Evolutionary conservation across 1,140 invertebrate species (phyloP).

Genomic region (Whitmania pigra): DNA sequence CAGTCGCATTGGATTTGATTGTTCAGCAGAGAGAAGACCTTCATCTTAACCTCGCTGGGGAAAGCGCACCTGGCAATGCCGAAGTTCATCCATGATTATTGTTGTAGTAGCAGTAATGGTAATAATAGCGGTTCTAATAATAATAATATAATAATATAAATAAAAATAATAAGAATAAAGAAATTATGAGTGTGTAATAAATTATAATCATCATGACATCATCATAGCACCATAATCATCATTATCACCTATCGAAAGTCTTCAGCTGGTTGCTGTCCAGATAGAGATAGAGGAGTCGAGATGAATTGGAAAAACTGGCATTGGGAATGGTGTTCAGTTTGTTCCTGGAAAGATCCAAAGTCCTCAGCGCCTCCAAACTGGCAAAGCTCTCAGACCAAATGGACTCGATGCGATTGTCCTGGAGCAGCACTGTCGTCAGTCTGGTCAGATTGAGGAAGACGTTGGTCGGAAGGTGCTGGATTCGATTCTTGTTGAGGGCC

Average conservation of each 20-base stretch:
- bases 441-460: neutral
- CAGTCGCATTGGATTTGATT: slow-evolving; percentile 24
- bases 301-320: neutral
- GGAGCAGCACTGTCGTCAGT: neutral
- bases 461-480: neutral
- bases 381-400: slow-evolving; percentile 8
- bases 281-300: slow-evolving; percentile 18
- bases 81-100: neutral
- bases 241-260: slow-evolving; percentile 13
- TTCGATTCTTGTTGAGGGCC: slow-evolving; percentile 2
- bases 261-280: slow-evolving; percentile 21
- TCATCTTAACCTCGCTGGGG: slow-evolving; percentile 5
- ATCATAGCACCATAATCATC: too few relatives aligned
- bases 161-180: too few relatives aligned
- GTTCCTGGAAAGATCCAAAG: slow-evolving; percentile 21
- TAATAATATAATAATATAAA: too few relatives aligned
- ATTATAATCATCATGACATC: too few relatives aligned
- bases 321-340: slow-evolving; percentile 4
- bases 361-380: neutral
- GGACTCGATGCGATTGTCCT: slow-evolving; percentile 8
- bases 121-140: too few relatives aligned
- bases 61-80: slow-evolving; percentile 5
- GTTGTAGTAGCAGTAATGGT: neutral
- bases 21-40: slow-evolving; percentile 21
- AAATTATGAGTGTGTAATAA: too few relatives aligned